Percentiles rank a stretch among this genome's conserved stretches.
Conservation (phyloP, 2,888 invertebrate genomes). For the Caenorhabditis sulstoni region DNA sequence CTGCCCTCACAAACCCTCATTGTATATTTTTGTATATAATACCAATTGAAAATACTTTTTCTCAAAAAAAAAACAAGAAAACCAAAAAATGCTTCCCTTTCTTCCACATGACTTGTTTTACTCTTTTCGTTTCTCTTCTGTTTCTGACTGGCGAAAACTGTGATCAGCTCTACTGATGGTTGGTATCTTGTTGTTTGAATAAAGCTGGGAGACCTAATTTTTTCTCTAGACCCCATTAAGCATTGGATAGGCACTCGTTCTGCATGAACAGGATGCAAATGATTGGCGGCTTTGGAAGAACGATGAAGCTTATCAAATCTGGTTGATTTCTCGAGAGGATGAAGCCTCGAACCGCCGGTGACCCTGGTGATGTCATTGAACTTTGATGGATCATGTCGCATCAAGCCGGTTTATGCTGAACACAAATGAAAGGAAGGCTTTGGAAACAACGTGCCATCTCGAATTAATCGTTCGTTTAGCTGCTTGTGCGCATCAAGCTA, state of each 20-base stretch:
- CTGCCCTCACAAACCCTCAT: no score
- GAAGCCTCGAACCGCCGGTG: constrained; percentile 30
- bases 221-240: neutral
- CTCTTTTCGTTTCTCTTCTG: no score
- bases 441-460: constrained; percentile 30
- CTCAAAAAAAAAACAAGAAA: no score
- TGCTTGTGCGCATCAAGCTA: constrained; percentile 15
- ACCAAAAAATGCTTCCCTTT: no score
- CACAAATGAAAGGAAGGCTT: neutral
- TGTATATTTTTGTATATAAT: no score
- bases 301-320: constrained; percentile 27
- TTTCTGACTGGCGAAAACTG: no score
- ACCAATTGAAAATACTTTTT: no score
- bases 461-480: constrained; percentile 21
- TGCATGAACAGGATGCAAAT: constrained; percentile 9
- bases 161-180: no score
- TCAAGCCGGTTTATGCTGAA: constrained; percentile 7
- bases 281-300: neutral
- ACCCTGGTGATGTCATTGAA: constrained; percentile 48
- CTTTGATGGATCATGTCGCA: constrained; percentile 32
- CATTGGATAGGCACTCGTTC: neutral
- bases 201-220: neutral
- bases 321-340: constrained; percentile 21
- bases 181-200: neutral
- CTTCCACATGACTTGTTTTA: no score